These are phyloP conservation scores for Eufriesea mexicana DNA, from an alignment of 1,140 invertebrate species.

Conservation along the genomic window DNA sequence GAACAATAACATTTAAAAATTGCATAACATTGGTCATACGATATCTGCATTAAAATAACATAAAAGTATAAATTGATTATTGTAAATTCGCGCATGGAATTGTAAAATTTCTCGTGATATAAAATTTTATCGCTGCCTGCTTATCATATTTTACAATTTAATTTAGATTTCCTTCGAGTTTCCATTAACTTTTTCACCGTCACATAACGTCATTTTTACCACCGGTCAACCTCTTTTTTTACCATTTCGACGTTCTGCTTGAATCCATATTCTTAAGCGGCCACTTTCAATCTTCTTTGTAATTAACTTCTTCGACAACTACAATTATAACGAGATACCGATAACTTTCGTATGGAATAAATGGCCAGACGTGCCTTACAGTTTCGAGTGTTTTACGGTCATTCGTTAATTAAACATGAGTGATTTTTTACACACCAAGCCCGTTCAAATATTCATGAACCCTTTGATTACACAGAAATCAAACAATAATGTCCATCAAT, in stretches of 20 bases:
- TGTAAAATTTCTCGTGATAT: neutral
- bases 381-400: neutral
- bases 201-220: neutral
- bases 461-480: neutral
- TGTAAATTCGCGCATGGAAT: neutral
- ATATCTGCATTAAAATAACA: too few relatives aligned
- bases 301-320: neutral
- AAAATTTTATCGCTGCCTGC: neutral
- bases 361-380: neutral
- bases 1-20: too few relatives aligned
- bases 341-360: neutral
- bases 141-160: neutral
- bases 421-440: neutral
- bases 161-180: neutral
- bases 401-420: conserved; percentile 23
- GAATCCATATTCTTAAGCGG: neutral
- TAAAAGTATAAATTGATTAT: too few relatives aligned
- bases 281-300: neutral
- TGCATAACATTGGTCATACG: too few relatives aligned
- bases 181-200: neutral
- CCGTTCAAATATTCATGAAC: conserved; percentile 21
- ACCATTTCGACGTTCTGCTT: neutral
- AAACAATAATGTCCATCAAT: conserved; percentile 6
- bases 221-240: neutral
- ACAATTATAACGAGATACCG: neutral